phyloP scores from a whole-genome alignment of 2,113 vertebrate genomes.

The Brachyhypopomus occidentalis region DNA sequence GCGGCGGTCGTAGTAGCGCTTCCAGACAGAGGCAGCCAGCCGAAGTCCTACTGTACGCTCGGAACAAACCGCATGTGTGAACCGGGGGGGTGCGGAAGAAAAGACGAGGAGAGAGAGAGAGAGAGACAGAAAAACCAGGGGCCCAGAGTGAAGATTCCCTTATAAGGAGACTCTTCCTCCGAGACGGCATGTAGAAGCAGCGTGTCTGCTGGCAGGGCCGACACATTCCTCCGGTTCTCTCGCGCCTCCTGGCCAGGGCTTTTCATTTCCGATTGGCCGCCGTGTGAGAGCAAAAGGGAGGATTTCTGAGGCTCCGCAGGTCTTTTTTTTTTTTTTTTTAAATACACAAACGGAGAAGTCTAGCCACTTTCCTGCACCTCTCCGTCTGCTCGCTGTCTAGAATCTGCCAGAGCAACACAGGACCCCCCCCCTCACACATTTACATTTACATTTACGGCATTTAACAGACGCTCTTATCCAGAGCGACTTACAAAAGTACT shows the following conservation, averaged over 20 bases:
- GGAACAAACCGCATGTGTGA: conserved; percentile 50
- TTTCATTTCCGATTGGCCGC: conserved; percentile 95
- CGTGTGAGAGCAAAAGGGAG: conserved; percentile 77
- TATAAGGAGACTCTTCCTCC: conserved; percentile 91
- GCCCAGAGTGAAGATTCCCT: conserved; percentile 77
- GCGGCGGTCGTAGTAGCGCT: background rate
- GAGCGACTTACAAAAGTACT: too few relatives aligned
- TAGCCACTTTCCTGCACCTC: conserved; percentile 90
- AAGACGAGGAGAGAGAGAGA: background rate
- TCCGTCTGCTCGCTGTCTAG: conserved; percentile 81
- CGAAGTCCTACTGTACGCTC: conserved; percentile 65
- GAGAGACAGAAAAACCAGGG: conserved; percentile 36
- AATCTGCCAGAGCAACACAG: conserved; percentile 85
- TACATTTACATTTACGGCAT: too few relatives aligned
- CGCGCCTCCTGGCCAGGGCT: conserved; percentile 84
- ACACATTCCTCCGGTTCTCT: conserved; percentile 82
- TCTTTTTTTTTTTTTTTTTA: conserved; percentile 80
- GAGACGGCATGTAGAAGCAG: conserved; percentile 77
- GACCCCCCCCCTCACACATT: conserved; percentile 54
- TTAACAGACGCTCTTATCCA: too few relatives aligned
- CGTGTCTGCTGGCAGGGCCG: conserved; percentile 84
- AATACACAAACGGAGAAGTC: conserved; percentile 91
- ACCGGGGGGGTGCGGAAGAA: conserved; percentile 53
- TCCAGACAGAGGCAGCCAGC: conserved; percentile 39
- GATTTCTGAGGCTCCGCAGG: conserved; percentile 68